Evolutionary conservation across 2,113 vertebrate species (phyloP).

Genomic region (Protobothrops flavoviridis): DNA sequence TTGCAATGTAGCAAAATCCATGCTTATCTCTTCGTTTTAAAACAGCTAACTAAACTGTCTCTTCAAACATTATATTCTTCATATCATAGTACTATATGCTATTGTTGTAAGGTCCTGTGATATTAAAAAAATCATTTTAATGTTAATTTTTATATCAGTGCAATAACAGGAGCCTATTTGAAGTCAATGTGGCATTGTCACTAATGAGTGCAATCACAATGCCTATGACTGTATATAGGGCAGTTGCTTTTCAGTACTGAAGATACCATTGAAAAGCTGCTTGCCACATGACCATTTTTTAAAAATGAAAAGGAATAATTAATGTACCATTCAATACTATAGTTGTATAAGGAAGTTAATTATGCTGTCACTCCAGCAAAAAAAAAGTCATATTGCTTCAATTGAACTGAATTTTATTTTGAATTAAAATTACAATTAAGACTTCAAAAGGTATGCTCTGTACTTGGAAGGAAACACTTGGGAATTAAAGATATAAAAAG

Average conservation of each 20-base stretch:
- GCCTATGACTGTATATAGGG: not conserved
- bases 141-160: not conserved
- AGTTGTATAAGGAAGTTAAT: not conserved
- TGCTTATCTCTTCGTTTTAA: not conserved
- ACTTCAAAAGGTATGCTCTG: not conserved
- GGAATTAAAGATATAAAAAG: not conserved
- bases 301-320: not conserved
- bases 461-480: not conserved
- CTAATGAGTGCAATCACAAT: not conserved
- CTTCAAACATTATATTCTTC: not conserved
- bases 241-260: not conserved
- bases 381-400: not conserved
- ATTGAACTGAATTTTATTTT: not conserved
- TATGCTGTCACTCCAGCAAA: not conserved
- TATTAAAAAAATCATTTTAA: not conserved
- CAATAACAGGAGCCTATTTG: not conserved
- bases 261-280: not conserved
- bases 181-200: not conserved
- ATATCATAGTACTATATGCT: not conserved
- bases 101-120: not conserved
- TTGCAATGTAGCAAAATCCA: not conserved
- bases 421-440: not conserved
- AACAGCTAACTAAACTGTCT: not conserved
- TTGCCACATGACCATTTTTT: not conserved
- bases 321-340: not conserved